Conservation (phyloP, 2,888 invertebrate species). For the Oscheius sp. region DNA sequence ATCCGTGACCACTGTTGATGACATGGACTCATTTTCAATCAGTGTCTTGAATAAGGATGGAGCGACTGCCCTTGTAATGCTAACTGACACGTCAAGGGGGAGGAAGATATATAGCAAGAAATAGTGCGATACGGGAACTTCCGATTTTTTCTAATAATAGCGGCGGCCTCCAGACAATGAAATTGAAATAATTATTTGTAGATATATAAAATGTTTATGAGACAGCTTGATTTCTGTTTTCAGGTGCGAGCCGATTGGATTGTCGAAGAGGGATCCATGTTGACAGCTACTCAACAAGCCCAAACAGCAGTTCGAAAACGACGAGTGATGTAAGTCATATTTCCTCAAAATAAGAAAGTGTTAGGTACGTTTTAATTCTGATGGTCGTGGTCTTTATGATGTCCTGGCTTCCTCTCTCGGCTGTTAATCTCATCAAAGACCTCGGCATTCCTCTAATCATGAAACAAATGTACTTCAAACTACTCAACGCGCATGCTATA, state of each 20-base stretch:
- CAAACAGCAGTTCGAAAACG: slow-evolving; percentile 57
- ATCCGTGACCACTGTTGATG: slow-evolving; percentile 21
- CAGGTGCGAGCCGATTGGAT: slow-evolving; percentile 67
- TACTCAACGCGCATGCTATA: slow-evolving; percentile 65
- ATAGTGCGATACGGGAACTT: neutral
- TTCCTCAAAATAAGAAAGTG: neutral
- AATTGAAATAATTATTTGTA: neutral
- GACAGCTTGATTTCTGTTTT: neutral
- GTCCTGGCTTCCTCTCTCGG: slow-evolving; percentile 67
- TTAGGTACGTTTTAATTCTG: slow-evolving; percentile 64
- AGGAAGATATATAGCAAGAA: slow-evolving; percentile 3
- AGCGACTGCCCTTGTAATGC: slow-evolving; percentile 23
- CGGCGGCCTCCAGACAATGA: neutral
- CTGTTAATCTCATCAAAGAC: slow-evolving; percentile 66
- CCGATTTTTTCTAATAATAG: neutral
- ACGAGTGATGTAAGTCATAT: slow-evolving; percentile 55
- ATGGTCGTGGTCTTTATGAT: slow-evolving; percentile 67
- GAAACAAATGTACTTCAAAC: slow-evolving; percentile 66
- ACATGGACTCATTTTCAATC: slow-evolving; percentile 28
- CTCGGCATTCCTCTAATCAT: slow-evolving; percentile 42
- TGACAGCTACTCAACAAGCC: slow-evolving; percentile 68
- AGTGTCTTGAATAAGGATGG: slow-evolving; percentile 15
- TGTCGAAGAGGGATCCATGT: slow-evolving; percentile 66
- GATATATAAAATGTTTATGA: neutral
- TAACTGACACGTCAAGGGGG: slow-evolving; percentile 6